Base-by-base conservation (phyloP, 2,113 vertebrate species). In the Poeciliopsis retropinna region DNA sequence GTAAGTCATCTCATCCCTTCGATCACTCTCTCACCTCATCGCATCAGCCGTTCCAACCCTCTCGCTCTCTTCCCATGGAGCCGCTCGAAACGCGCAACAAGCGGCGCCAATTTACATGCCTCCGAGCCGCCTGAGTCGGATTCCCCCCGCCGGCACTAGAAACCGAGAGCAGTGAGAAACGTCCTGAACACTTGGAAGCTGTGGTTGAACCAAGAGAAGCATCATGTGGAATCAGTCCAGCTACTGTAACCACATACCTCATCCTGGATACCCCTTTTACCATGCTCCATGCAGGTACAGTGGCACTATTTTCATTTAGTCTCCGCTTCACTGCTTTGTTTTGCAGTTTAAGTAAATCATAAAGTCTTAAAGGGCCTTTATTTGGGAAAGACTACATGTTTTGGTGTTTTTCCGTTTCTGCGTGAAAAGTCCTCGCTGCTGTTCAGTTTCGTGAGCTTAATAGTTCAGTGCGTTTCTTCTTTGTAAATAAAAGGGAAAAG, bases 261-360 rank as follows among this genome's bases (percentile, higher is more conserved):
- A 93, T 0, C 86, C 83, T 2, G 95, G 94, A 82, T 95, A 95
- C 83, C 95, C 95, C 27, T 95, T 96, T 88, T 95, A 94, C 92
- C 95, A 95, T 79, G 91, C 92, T 62, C 91, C 95, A 79, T 94
- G 92, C 96, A 97, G 97, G 96, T 98, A 93, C 10, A 84, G 91
- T 92, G 79, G 31, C 75, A 28, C 41, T 15, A 13, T 27, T 6
- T 27, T 39, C 5, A 63, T 51, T 29, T 61, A 11, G 44, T n/a
- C 51, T 57, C 22, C 3, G 12, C 17, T 73, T 75, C 44, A 67
- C 13, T 39, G 29, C 39, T 70, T 1, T 39, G 5, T 0, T 30
- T 8, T 29, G 30, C 15, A 4, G 13, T n/a, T 57, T 57, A n/a
- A n/a, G 15, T 54, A 54, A 54, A 22, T 8, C 25, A 3, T 25